Percentiles rank a stretch among this genome's conserved stretches.
These are phyloP conservation scores for Aptenodytes patagonicus DNA, from an alignment of 2,113 vertebrate species.

Conservation along the genomic window DNA sequence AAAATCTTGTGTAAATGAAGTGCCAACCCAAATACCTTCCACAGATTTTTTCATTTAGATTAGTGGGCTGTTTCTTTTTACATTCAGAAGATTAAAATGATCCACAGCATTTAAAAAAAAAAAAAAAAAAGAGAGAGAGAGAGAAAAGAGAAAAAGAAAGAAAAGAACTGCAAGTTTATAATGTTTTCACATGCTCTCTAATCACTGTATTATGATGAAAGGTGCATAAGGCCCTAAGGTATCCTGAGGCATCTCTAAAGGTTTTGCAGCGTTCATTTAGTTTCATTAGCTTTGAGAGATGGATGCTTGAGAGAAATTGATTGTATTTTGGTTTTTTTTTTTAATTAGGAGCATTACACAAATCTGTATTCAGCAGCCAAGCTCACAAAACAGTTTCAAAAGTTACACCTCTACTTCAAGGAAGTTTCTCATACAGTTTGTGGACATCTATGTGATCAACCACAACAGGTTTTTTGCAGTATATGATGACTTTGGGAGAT, in stretches of 20 bases:
- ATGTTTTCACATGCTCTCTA: not conserved
- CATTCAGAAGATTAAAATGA: not conserved
- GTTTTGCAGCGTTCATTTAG: not conserved
- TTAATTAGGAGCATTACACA: not conserved
- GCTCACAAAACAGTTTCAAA: not conserved
- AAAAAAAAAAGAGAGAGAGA: not conserved
- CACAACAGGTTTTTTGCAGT: not conserved
- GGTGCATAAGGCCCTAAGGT: not conserved
- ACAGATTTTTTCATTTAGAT: not conserved
- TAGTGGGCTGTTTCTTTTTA: not conserved
- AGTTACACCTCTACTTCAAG: not conserved
- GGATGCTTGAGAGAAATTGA: not conserved
- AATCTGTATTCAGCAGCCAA: not conserved
- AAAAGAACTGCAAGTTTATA: not conserved
- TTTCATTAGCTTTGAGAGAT: not conserved
- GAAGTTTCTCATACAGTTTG: not conserved
- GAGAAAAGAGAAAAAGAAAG: fast-evolving
- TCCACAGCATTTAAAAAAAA: not conserved
- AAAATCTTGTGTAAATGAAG: not conserved
- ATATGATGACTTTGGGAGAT: not conserved
- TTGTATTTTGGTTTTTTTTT: not conserved
- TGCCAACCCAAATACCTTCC: not conserved
- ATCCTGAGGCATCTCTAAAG: not conserved
- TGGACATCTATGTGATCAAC: not conserved
- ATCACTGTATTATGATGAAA: not conserved